These are phyloP conservation scores for Paguma larvata DNA, from an alignment of 2,797 vertebrate genomes.

Conservation along the genomic window DNA sequence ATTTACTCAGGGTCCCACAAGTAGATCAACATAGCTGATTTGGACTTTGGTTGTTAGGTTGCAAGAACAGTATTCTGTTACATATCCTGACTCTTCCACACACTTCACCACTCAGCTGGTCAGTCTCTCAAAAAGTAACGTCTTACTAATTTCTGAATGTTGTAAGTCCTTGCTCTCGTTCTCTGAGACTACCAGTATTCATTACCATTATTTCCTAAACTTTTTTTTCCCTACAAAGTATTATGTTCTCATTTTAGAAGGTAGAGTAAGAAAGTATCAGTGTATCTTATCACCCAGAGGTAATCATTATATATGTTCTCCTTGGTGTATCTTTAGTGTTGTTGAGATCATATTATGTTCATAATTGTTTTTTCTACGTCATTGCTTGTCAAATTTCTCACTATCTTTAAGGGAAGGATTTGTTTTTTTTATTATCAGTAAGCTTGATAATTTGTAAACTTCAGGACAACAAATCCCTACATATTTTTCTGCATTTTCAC, in stretches of 20 bases:
- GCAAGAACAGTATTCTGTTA: not conserved
- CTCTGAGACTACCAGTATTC: not conserved
- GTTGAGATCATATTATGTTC: not conserved
- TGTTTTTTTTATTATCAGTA: not conserved
- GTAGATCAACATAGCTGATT: not conserved
- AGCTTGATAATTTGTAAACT: not conserved
- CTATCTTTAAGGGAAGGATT: slow-evolving; percentile 8
- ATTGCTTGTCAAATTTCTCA: not conserved
- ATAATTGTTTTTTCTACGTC: not conserved
- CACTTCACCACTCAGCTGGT: not conserved
- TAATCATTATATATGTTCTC: not conserved
- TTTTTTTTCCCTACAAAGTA: not conserved
- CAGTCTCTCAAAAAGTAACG: not conserved
- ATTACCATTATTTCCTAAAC: not conserved
- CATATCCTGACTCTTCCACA: not conserved
- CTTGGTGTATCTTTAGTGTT: not conserved
- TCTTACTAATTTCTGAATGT: not conserved
- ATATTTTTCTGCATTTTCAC: not conserved
- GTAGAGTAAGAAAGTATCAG: not conserved
- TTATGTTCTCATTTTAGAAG: slow-evolving; percentile 22
- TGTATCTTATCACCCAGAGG: not conserved
- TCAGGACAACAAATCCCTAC: not conserved
- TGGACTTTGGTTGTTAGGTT: not conserved
- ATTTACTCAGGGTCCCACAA: not conserved
- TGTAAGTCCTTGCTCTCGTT: not conserved